Evolutionary conservation across 1,140 invertebrate genomes (phyloP).

Genomic region (Portunus trituberculatus): DNA sequence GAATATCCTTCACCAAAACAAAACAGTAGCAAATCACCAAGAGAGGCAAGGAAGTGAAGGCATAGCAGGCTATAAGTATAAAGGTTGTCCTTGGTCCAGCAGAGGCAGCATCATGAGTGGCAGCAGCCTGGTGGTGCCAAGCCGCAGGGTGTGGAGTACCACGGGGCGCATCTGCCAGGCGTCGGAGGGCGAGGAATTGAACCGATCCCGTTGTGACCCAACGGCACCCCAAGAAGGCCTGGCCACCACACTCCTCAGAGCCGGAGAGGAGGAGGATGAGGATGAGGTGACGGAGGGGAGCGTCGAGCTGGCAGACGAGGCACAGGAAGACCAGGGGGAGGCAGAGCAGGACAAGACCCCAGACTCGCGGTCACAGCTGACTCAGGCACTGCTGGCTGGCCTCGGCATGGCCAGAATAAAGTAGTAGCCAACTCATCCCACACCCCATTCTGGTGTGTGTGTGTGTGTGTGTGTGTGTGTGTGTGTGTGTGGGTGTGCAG

Average conservation of each 20-base stretch:
- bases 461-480: neutral
- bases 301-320: conserved; percentile 67
- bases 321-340: conserved; percentile 51
- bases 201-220: conserved; percentile 25
- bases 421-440: neutral
- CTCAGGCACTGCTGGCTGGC: conserved; percentile 61
- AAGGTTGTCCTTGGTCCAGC: neutral
- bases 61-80: neutral
- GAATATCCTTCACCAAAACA: too few relatives aligned
- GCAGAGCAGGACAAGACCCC: conserved; percentile 7
- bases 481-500: neutral
- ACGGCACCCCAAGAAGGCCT: neutral
- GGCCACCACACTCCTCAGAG: neutral
- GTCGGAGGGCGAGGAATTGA: conserved; percentile 58
- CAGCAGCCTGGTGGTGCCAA: conserved; percentile 52
- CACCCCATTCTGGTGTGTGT: neutral
- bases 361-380: conserved; percentile 47
- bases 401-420: conserved; percentile 65
- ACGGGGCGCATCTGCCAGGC: conserved; percentile 42
- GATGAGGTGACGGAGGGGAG: conserved; percentile 67
- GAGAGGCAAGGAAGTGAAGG: neutral
- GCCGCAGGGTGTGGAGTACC: conserved; percentile 60
- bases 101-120: conserved; percentile 23
- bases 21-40: too few relatives aligned
- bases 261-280: conserved; percentile 48